Conservation (phyloP, 2,113 vertebrate species). For the Aldabrachelys gigantea region DNA sequence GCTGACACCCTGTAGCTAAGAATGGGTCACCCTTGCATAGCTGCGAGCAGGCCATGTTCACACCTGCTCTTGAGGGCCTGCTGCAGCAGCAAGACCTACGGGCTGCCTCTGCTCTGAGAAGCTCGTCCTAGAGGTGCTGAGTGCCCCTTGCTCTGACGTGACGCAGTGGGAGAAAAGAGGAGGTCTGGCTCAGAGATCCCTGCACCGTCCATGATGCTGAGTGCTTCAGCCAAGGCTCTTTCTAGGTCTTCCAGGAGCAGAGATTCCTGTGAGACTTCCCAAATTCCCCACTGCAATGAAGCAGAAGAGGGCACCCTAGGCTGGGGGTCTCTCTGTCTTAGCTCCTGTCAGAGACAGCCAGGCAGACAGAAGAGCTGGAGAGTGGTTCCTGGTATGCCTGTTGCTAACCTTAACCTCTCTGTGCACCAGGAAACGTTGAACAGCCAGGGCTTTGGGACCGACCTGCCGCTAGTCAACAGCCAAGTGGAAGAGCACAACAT, state of each 20-base stretch:
- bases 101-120: neutral
- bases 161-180: neutral
- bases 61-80: neutral
- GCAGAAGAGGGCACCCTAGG: neutral
- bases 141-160: neutral
- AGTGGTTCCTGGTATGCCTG: accelerated
- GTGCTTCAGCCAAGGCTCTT: neutral
- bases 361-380: neutral
- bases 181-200: neutral
- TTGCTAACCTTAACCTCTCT: neutral
- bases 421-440: constrained; percentile 81
- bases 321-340: neutral
- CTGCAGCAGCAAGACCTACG: neutral
- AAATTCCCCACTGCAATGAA: neutral
- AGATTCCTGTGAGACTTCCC: accelerated
- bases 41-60: neutral
- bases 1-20: neutral
- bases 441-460: constrained; percentile 88
- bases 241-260: neutral
- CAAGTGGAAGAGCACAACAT: constrained; percentile 97
- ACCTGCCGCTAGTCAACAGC: constrained; percentile 89
- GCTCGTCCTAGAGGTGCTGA: neutral
- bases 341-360: neutral
- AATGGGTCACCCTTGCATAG: neutral
- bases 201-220: too few species aligned